These are phyloP conservation scores for Pseudorhiza aurosa DNA, from an alignment of 30 jellyfish, hydroid and myxozoan genomes.

Conservation along the genomic window DNA sequence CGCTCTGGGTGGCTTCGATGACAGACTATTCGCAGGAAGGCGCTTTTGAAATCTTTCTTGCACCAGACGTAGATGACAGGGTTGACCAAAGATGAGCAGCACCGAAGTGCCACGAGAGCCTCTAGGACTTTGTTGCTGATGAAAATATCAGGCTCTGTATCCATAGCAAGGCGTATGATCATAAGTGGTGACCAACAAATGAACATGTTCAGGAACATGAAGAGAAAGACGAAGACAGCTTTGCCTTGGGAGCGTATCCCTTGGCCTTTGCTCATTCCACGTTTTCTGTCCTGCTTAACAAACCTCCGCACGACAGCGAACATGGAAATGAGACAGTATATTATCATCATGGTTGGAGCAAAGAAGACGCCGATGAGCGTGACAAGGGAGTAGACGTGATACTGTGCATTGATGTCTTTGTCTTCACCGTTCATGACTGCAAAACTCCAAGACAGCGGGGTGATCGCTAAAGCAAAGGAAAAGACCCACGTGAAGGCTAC, in stretches of 20 bases:
- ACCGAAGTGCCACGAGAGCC: conserved; percentile 14
- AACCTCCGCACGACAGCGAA: neutral
- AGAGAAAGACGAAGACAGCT: conserved; percentile 20
- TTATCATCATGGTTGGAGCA: conserved; percentile 14
- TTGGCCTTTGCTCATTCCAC: conserved; percentile 6
- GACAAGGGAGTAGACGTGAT: conserved; percentile 14
- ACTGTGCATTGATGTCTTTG: neutral
- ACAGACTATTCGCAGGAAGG: neutral
- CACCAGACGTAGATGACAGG: conserved; percentile 62
- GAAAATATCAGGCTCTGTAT: neutral
- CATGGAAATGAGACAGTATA: conserved; percentile 21
- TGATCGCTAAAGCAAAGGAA: neutral
- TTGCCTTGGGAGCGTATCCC: conserved; percentile 11
- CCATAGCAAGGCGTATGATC: conserved; percentile 27
- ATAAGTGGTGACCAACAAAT: conserved; percentile 48
- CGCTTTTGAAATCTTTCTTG: conserved; percentile 29
- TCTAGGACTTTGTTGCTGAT: conserved; percentile 10
- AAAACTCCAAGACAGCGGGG: conserved; percentile 41
- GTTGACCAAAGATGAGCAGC: conserved; percentile 21
- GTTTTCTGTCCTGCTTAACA: conserved; percentile 3
- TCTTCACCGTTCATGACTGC: conserved; percentile 1
- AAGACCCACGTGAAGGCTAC: neutral
- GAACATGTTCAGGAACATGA: conserved; percentile 27
- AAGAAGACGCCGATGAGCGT: conserved; percentile 12
- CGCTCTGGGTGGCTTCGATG: neutral